A percentile compares a stretch with the other conserved stretches of the same genome.
phyloP scores from a whole-genome alignment of 2,113 vertebrate species.

The Perca flavescens region DNA sequence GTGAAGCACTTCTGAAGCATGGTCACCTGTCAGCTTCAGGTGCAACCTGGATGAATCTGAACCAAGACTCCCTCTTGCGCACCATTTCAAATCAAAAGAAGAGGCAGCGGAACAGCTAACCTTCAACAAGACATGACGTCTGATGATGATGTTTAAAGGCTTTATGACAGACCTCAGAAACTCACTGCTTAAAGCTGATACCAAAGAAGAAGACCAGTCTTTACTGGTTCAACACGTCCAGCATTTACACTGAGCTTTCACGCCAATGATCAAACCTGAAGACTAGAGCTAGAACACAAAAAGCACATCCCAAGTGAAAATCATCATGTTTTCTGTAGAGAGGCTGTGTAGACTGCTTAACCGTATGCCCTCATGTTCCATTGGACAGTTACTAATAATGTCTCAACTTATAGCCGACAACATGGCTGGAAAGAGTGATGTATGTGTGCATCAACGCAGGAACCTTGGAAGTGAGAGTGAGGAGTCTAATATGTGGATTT shows the following conservation, averaged over 20 bases:
- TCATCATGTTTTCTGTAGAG: not conserved
- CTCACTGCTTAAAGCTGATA: constrained; percentile 42
- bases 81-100: not conserved
- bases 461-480: not conserved
- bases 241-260: not conserved
- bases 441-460: not conserved
- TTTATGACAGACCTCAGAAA: constrained; percentile 24
- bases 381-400: not conserved
- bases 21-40: not conserved
- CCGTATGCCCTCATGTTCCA: not conserved
- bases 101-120: not conserved
- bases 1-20: constrained; percentile 2
- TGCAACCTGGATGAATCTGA: constrained; percentile 9
- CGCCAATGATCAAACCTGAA: not conserved
- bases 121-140: not conserved
- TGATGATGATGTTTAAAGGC: not conserved
- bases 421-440: not conserved
- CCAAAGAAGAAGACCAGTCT: constrained; percentile 57
- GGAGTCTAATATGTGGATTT: not conserved
- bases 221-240: not conserved
- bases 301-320: constrained; percentile 36
- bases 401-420: not conserved
- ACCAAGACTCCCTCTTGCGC: constrained; percentile 3
- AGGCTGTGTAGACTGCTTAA: not conserved
- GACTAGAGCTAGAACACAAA: constrained; percentile 2